Percentiles rank a stretch among this genome's conserved stretches.
Evolutionary conservation across 2,888 invertebrate species (phyloP).

Genomic region (Geotrupes spiniger): DNA sequence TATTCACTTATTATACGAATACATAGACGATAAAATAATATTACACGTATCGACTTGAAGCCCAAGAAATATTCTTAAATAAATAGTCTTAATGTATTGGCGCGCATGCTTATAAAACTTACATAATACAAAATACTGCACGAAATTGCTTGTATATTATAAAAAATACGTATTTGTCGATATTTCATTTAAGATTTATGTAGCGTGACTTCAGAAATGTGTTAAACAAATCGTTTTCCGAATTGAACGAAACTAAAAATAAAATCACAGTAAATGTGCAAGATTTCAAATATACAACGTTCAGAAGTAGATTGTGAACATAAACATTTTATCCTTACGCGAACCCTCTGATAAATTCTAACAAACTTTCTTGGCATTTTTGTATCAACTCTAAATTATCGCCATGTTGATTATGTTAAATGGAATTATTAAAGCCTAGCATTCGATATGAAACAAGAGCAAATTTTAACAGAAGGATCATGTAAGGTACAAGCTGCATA

Average conservation of each 20-base stretch:
- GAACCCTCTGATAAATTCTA: background rate
- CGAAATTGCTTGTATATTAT: conserved; percentile 23
- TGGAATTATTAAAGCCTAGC: too few relatives aligned
- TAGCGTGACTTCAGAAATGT: too few relatives aligned
- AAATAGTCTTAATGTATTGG: background rate
- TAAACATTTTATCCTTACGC: background rate
- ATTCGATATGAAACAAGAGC: too few relatives aligned
- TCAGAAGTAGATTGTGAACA: background rate
- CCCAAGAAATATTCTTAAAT: too few relatives aligned
- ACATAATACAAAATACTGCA: conserved; percentile 26
- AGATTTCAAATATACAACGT: conserved; percentile 11
- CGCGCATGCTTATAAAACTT: conserved; percentile 13
- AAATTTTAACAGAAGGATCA: too few relatives aligned
- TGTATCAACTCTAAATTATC: too few relatives aligned
- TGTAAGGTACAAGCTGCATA: too few relatives aligned
- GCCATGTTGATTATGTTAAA: too few relatives aligned
- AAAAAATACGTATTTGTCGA: conserved; percentile 24
- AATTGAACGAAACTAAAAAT: conserved; percentile 5
- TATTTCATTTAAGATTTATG: background rate
- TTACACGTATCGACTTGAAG: too few relatives aligned
- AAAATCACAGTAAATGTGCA: conserved; percentile 21
- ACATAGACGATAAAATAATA: background rate
- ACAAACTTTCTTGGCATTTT: too few relatives aligned
- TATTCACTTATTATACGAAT: conserved; percentile 4
- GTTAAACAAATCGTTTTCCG: too few relatives aligned